Percentiles rank a stretch among this genome's conserved stretches.
phyloP scores from a whole-genome alignment of 2,888 invertebrate genomes.

The Tenthredo amoena region DNA sequence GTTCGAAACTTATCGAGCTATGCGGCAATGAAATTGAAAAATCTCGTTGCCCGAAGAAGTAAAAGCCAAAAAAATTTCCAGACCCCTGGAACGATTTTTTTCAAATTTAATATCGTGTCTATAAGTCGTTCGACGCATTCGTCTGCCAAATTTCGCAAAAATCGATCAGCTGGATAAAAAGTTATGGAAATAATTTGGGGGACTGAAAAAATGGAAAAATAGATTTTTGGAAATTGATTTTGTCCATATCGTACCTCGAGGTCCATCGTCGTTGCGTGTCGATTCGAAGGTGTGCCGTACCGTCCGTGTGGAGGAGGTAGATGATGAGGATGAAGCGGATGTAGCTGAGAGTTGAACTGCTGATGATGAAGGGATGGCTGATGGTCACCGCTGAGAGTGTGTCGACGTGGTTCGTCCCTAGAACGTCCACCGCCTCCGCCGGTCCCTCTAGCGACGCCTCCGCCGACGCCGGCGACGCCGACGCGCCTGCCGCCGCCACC shows the following conservation, averaged over 20 bases:
- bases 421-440: constrained; percentile 71
- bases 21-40: background rate
- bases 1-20: too few species aligned
- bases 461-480: constrained; percentile 64
- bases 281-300: constrained; percentile 77
- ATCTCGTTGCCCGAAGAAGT: background rate
- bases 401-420: constrained; percentile 90
- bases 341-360: constrained; percentile 75
- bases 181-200: background rate
- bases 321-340: constrained; percentile 79
- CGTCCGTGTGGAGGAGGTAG: constrained; percentile 80
- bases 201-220: background rate
- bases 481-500: constrained; percentile 69
- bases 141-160: background rate
- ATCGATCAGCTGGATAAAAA: background rate
- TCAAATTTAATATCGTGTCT: background rate
- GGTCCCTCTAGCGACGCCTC: constrained; percentile 63
- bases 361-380: constrained; percentile 84
- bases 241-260: constrained; percentile 83
- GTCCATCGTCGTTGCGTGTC: constrained; percentile 84
- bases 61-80: background rate
- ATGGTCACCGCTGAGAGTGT: constrained; percentile 88
- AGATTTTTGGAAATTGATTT: background rate
- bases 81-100: background rate
- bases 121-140: background rate